These are phyloP conservation scores for Meandrusa payeni DNA, from an alignment of 2,888 invertebrate species.

Conservation along the genomic window DNA sequence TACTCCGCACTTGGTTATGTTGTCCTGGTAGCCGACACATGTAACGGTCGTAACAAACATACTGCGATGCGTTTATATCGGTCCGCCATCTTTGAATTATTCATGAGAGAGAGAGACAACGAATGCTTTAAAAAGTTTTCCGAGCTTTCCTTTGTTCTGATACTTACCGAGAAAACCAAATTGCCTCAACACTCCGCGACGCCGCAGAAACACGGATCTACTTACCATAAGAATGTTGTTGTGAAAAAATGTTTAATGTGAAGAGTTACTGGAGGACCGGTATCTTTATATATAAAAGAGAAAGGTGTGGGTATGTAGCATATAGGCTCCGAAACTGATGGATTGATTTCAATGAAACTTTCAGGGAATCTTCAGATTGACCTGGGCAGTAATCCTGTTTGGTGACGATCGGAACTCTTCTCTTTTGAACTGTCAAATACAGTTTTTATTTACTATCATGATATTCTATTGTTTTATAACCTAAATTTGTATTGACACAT, in stretches of 20 bases:
- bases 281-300: too few species aligned
- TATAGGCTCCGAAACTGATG: too few species aligned
- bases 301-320: too few species aligned
- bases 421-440: too few species aligned
- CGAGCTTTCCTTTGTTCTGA: constrained; percentile 72
- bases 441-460: too few species aligned
- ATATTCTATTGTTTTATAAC: too few species aligned
- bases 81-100: constrained; percentile 64
- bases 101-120: constrained; percentile 59
- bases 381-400: too few species aligned
- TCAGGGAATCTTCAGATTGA: too few species aligned
- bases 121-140: constrained; percentile 76
- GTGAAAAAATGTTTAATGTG: background rate
- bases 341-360: too few species aligned
- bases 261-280: too few species aligned
- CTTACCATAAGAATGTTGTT: constrained; percentile 23
- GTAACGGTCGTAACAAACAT: constrained; percentile 49
- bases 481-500: too few species aligned
- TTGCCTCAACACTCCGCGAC: constrained; percentile 50
- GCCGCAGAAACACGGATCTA: constrained; percentile 35
- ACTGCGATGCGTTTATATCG: constrained; percentile 39
- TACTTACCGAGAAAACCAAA: constrained; percentile 64
- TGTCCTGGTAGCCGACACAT: constrained; percentile 50
- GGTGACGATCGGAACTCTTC: too few species aligned
- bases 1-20: constrained; percentile 44